Conservation (phyloP, 1,140 invertebrate genomes). For the Tyrophagus putrescentiae region DNA sequence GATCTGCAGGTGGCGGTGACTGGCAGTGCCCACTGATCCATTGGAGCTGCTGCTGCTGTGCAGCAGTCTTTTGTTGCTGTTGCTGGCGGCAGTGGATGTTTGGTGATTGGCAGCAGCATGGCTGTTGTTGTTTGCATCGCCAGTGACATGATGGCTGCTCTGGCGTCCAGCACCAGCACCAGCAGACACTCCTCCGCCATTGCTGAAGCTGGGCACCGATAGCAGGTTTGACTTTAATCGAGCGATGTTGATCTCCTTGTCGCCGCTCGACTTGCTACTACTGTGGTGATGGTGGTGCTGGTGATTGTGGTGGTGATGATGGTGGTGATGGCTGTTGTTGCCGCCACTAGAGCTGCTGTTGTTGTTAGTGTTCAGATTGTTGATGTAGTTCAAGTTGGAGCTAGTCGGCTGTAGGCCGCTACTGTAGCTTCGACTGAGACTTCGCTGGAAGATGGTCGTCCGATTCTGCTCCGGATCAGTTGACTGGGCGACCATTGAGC, state of each 20-base stretch:
- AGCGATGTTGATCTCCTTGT: neutral
- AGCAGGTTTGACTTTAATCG: neutral
- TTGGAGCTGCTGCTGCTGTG: neutral
- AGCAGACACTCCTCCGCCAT: too few species aligned
- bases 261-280: too few species aligned
- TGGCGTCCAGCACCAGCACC: too few species aligned
- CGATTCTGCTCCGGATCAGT: neutral
- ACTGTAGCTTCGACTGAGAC: neutral
- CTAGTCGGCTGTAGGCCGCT: neutral
- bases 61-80: neutral
- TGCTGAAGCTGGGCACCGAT: neutral
- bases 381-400: neutral
- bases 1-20: neutral
- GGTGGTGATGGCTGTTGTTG: too few species aligned
- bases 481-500: neutral
- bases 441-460: neutral
- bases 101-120: neutral
- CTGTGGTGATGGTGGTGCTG: too few species aligned
- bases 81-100: neutral
- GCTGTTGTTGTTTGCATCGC: too few species aligned
- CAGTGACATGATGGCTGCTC: too few species aligned
- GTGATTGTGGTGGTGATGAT: too few species aligned
- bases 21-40: neutral
- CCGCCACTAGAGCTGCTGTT: neutral
- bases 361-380: neutral